phyloP scores from a whole-genome alignment of 2,797 vertebrate species.

The Channa striata region DNA sequence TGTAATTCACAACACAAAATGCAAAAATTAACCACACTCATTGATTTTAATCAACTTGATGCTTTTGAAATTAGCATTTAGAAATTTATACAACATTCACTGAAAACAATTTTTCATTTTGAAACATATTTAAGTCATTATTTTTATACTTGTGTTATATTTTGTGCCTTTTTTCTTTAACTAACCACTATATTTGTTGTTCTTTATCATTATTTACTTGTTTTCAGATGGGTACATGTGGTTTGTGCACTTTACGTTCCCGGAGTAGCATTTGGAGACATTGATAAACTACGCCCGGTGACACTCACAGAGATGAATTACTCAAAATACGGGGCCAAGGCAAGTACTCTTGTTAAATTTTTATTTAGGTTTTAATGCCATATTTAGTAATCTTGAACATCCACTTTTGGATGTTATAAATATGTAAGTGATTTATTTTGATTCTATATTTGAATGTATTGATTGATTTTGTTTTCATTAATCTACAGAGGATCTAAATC shows the following conservation, averaged over 20 bases:
- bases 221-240: conserved; percentile 96
- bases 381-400: neutral
- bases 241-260: conserved; percentile 99
- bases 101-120: conserved; percentile 7
- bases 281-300: conserved; percentile 96
- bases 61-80: conserved; percentile 13
- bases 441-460: no score
- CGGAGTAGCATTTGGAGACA: conserved; percentile 99
- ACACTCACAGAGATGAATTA: conserved; percentile 99
- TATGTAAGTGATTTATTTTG: no score
- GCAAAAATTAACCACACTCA: conserved; percentile 37
- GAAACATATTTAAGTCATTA: conserved; percentile 4
- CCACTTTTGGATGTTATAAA: neutral
- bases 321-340: conserved; percentile 98
- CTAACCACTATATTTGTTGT: neutral
- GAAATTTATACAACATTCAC: conserved; percentile 6
- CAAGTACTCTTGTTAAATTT: conserved; percentile 68
- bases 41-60: conserved; percentile 42
- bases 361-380: neutral
- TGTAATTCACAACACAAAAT: conserved; percentile 38
- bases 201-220: no score
- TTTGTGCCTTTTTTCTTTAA: neutral
- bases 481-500: no score
- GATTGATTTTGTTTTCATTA: no score
- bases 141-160: conserved; percentile 12